Base-by-base conservation (phyloP, 2,113 vertebrate species). In the Scortum barcoo region DNA sequence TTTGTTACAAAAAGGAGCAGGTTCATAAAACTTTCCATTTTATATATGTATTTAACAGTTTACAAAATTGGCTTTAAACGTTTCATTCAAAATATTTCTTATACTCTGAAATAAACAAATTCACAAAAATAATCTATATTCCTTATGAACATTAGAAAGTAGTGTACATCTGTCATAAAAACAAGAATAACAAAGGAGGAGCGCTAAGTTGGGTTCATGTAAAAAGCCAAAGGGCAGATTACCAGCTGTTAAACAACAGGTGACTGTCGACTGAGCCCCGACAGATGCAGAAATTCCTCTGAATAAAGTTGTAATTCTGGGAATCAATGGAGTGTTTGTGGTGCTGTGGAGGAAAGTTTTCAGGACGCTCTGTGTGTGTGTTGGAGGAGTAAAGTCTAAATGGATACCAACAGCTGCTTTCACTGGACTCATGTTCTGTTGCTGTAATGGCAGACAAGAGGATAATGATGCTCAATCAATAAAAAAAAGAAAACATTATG, bases 51-150 rank as follows among this genome's bases (percentile, higher is more conserved):
- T 87, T 96, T 94, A 95, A 94, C 94, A 94, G 94, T 93, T 93
- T 96, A 95, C 93, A 97, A 97, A 98, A 95, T 92, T 92, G 86
- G 85, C 92, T 95, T 96, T 96, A 96, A 96, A 96, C 94, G 90
- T 91, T 93, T 91, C 50, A 86, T 89, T 94, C 93, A 98, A 97
- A 97, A 97, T 97, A 96, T 96, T 96, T 95, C 94, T 92, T 91
- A 93, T 95, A 96, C 95, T 98, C 96, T 96, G 94, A 96, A 96
- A 97, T 96, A 95, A 97, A 97, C 96, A 97, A 97, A 96, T 96
- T 96, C 96, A 92, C 95, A 97, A 99, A 96, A 98, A 99, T 98
- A 97, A 96, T 97, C 94, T 96, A 86, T 95, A 86, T 93, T 93
- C 84, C 92, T 92, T 98, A 97, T 97, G 95, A 99, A 98, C 96